Evolutionary conservation across 2,113 vertebrate species (phyloP), one percentile per base, ranked within the genome.

Genomic region (Ictalurus furcatus): DNA sequence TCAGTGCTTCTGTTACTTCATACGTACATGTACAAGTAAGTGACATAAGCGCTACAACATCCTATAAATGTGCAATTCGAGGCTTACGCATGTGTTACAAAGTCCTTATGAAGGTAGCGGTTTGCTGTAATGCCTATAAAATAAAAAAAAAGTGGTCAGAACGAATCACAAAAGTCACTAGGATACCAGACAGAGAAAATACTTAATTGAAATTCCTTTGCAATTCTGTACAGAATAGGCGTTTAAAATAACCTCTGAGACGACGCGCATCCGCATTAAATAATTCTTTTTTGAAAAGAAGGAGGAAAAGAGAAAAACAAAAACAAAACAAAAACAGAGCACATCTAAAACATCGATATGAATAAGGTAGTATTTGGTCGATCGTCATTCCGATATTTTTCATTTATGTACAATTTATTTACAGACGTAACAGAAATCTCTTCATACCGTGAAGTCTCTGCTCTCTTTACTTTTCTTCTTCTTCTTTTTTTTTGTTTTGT

Each of bases 361-460:
- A 97, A 96, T 97, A 96, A 98, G 97, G 97, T 96, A 97, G 98
- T 98, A 98, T 99, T 99, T 99, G 98, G 98, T 99, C 98, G 97
- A 97, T 97, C 97, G 97, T 98, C 97, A 97, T 98, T 97, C 96
- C 95, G 95, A 95, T 96, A 96, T 93, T 95, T 96, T 94, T 95
- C 93, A 95, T 95, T 63, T 98, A 99, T 99, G 96, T 99, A 99
- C 98, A 99, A 71, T 95, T 97, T 99, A 95, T 91, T 88, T 99
- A 99, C 98, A 99, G 97, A 98, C 93, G 98, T 98, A 98, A 99
- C 97, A 98, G 97, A 95, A 95, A 96, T 97, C 94, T 96, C 97
- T 97, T 97, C 97, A 96, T 96, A 98, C 97, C 97, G 97, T 96
- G 96, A 96, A 96, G 97, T 97, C 96, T 97, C 97, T 96, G 97